phyloP scores from a whole-genome alignment of 2,888 invertebrate species.

The Pogonocherus hispidulus region DNA sequence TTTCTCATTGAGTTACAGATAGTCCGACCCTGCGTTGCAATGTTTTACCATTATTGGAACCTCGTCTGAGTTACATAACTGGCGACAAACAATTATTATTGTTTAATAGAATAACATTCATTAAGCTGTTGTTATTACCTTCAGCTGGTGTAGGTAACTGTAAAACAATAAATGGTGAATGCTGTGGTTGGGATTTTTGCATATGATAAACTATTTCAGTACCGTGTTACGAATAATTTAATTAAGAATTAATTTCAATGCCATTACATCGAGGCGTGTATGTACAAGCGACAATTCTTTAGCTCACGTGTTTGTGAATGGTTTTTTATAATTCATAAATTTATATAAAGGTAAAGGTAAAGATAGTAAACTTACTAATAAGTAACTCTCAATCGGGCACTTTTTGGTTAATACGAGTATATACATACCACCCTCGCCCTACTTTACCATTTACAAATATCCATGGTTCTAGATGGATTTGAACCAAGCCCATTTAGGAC shows the following conservation, averaged over 20 bases:
- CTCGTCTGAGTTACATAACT: not conserved
- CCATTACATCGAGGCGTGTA: not conserved
- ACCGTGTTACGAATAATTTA: slow-evolving; percentile 15
- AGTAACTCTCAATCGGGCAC: too few species aligned
- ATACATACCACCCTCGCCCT: too few species aligned
- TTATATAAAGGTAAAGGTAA: too few species aligned
- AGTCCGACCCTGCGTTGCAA: not conserved
- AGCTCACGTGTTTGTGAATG: slow-evolving; percentile 17
- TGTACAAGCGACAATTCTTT: slow-evolving; percentile 9
- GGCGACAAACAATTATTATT: slow-evolving; percentile 9
- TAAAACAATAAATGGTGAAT: slow-evolving; percentile 34
- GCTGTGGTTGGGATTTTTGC: slow-evolving; percentile 31
- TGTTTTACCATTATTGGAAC: too few species aligned
- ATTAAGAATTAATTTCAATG: slow-evolving; percentile 10
- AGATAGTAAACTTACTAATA: too few species aligned
- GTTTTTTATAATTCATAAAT: too few species aligned
- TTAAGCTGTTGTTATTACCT: slow-evolving; percentile 14
- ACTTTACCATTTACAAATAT: too few species aligned
- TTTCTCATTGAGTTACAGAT: too few species aligned
- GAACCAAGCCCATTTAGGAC: too few species aligned
- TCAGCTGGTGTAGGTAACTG: slow-evolving; percentile 23
- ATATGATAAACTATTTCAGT: slow-evolving; percentile 16
- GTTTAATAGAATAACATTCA: slow-evolving; percentile 20
- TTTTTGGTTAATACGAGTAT: too few species aligned
- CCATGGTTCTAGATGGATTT: too few species aligned